These are phyloP conservation scores for Columba janthina DNA, from an alignment of 2,113 vertebrate species.

Conservation along the genomic window DNA sequence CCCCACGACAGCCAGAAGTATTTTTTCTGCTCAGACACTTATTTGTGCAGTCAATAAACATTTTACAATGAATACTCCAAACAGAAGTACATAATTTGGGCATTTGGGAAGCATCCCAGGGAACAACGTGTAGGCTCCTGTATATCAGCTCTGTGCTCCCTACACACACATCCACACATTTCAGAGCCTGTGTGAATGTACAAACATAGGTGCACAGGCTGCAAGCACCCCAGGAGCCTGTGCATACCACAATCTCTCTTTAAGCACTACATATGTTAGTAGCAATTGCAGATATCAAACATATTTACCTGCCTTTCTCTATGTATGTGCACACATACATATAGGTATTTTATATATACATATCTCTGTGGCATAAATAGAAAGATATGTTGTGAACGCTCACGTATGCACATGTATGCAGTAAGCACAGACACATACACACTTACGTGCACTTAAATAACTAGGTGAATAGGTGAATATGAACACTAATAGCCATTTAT, in stretches of 20 bases:
- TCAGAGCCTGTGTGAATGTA: background rate
- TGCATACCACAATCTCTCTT: background rate
- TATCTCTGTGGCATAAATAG: background rate
- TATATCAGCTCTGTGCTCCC: background rate
- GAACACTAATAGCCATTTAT: conserved; percentile 62
- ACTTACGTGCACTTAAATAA: background rate
- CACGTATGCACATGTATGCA: background rate
- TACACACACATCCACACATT: fast-evolving
- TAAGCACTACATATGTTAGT: background rate
- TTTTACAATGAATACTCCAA: background rate
- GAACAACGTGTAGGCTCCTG: background rate
- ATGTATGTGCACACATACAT: background rate
- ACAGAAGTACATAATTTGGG: background rate
- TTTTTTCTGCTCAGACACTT: background rate
- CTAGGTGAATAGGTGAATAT: conserved; percentile 37
- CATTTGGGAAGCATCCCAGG: background rate
- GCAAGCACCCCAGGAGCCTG: background rate
- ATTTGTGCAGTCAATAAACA: background rate
- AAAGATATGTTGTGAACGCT: background rate
- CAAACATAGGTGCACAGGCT: background rate
- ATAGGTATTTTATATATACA: background rate
- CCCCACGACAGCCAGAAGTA: background rate
- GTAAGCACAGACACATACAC: background rate
- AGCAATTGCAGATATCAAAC: background rate
- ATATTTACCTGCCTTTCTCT: background rate